A percentile compares a stretch with the other conserved stretches of the same genome.
Evolutionary conservation across 1,140 invertebrate species (phyloP).

Genomic region (Liolophura sinensis): DNA sequence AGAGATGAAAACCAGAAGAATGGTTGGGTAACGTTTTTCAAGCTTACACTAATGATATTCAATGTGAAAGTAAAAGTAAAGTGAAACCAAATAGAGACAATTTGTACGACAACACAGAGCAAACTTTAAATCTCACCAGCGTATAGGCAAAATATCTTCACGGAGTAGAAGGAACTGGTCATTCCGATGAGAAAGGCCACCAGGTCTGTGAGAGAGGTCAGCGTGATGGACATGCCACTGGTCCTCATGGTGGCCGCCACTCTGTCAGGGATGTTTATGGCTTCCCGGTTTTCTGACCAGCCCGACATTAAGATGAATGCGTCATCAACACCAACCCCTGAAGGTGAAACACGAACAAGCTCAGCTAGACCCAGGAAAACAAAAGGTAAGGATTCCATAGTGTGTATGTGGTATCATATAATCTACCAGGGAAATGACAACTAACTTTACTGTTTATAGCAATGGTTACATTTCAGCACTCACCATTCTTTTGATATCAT

Average conservation of each 20-base stretch:
- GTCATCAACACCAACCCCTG: slow-evolving; percentile 92
- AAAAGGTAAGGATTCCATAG: no score
- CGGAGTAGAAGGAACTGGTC: slow-evolving; percentile 89
- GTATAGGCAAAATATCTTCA: slow-evolving; percentile 95
- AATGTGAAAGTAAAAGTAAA: background rate
- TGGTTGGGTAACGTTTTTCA: background rate
- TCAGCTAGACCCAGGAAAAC: no score
- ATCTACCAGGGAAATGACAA: no score
- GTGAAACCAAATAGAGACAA: no score
- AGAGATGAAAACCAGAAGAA: no score
- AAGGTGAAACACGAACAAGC: background rate
- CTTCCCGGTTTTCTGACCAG: slow-evolving; percentile 71
- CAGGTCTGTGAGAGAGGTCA: slow-evolving; percentile 93
- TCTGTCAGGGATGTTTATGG: slow-evolving; percentile 77
- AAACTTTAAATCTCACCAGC: slow-evolving; percentile 66
- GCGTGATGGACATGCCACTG: slow-evolving; percentile 93
- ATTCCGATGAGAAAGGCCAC: slow-evolving; percentile 93
- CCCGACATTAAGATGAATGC: slow-evolving; percentile 93
- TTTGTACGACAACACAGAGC: no score
- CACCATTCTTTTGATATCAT: no score
- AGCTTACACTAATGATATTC: background rate
- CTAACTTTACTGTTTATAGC: no score
- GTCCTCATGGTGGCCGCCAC: slow-evolving; percentile 86
- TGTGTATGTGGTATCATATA: no score
- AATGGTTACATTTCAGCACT: no score